phyloP scores from a whole-genome alignment of 1,140 invertebrate species.

The Pristionchus pacificus region DNA sequence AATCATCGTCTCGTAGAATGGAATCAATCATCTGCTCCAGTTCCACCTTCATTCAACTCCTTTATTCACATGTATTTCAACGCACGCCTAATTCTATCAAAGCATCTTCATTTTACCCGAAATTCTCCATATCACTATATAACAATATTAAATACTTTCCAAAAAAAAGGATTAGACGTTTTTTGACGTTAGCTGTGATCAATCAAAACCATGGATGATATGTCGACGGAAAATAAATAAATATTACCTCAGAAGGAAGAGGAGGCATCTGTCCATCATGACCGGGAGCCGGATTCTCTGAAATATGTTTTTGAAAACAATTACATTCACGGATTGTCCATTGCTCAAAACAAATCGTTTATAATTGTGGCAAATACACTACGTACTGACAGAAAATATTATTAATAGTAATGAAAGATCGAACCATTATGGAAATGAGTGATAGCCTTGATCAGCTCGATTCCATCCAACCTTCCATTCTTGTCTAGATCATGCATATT shows the following conservation, averaged over 20 bases:
- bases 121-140: too few relatives aligned
- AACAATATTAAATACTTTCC: too few relatives aligned
- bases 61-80: too few relatives aligned
- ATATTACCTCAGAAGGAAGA: constrained; percentile 49
- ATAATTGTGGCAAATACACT: constrained; percentile 2
- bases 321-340: not conserved
- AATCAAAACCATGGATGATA: too few relatives aligned
- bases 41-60: too few relatives aligned
- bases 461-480: constrained; percentile 49
- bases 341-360: constrained; percentile 22
- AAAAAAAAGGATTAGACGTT: too few relatives aligned
- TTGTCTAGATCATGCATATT: constrained; percentile 59
- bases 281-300: constrained; percentile 47
- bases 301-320: constrained; percentile 27
- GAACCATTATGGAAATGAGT: constrained; percentile 56
- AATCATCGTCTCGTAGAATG: constrained; percentile 61
- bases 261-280: constrained; percentile 45
- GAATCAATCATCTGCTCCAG: constrained; percentile 61
- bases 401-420: not conserved
- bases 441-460: constrained; percentile 53
- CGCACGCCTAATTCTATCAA: too few relatives aligned
- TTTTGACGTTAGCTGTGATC: too few relatives aligned
- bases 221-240: too few relatives aligned
- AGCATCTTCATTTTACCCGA: too few relatives aligned
- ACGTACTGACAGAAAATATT: too few relatives aligned